Conservation (phyloP, 2,888 invertebrate species). For the Glyphotaelius pellucidus region DNA sequence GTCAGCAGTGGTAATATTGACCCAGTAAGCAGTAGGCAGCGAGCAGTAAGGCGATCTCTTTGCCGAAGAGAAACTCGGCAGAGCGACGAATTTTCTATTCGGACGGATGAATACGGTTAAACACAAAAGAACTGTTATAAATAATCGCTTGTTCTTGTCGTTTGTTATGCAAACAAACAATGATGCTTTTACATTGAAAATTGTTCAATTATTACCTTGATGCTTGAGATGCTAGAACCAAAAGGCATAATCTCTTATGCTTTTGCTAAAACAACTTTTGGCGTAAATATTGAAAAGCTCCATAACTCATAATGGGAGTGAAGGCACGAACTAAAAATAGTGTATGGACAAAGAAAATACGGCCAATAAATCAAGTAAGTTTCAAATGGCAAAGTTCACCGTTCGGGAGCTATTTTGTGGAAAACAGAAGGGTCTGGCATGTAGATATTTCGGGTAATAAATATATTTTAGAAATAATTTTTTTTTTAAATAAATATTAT, state of each 20-base stretch:
- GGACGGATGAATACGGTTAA: not conserved
- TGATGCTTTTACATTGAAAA: not conserved
- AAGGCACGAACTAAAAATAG: too few relatives aligned
- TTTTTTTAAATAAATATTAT: too few relatives aligned
- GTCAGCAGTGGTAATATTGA: not conserved
- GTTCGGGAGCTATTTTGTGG: too few relatives aligned
- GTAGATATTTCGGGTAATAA: too few relatives aligned
- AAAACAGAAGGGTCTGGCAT: too few relatives aligned
- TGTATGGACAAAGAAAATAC: too few relatives aligned
- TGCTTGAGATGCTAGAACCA: too few relatives aligned
- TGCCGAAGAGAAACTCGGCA: not conserved
- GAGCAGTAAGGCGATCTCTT: not conserved
- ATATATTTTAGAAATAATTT: too few relatives aligned
- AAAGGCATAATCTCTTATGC: too few relatives aligned
- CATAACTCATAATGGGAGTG: not conserved
- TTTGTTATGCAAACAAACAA: not conserved
- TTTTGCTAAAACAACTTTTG: too few relatives aligned
- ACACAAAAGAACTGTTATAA: constrained; percentile 2
- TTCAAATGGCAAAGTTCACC: too few relatives aligned
- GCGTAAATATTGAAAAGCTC: not conserved
- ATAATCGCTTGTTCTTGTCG: not conserved
- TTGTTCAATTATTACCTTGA: not conserved
- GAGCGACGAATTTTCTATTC: not conserved
- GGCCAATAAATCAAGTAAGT: too few relatives aligned
- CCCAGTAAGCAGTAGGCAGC: not conserved